Conservation (phyloP, 1,140 invertebrate genomes). For the Drosophila repleta region DNA sequence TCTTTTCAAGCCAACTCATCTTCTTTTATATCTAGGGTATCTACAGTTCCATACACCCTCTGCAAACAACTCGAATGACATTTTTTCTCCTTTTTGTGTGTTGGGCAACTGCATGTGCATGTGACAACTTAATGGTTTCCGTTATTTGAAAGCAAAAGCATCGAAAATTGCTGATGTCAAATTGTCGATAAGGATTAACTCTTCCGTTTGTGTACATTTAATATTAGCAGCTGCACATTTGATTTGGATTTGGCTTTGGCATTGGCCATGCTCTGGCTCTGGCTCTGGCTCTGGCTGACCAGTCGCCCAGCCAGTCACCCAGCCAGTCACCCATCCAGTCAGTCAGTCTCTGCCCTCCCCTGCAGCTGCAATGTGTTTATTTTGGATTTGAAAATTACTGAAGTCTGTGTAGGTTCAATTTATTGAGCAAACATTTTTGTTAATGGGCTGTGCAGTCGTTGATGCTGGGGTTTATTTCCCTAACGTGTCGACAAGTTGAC, state of each 20-base stretch:
- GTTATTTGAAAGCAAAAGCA: constrained; percentile 77
- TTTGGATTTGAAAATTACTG: constrained; percentile 67
- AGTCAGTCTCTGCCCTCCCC: neutral
- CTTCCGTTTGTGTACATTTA: constrained; percentile 76
- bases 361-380: constrained; percentile 52
- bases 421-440: constrained; percentile 62
- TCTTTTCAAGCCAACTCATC: neutral
- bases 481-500: constrained; percentile 33
- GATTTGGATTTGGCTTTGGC: constrained; percentile 49
- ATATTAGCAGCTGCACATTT: constrained; percentile 77
- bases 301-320: neutral
- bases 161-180: constrained; percentile 80
- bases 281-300: neutral
- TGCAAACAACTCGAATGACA: neutral
- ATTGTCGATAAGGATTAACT: constrained; percentile 81
- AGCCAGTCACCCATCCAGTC: too few species aligned
- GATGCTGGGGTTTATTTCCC: constrained; percentile 48
- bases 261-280: neutral
- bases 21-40: neutral
- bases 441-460: constrained; percentile 26
- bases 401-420: constrained; percentile 59
- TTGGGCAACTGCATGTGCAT: constrained; percentile 48
- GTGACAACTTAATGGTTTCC: constrained; percentile 81
- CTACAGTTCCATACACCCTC: neutral
- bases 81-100: constrained; percentile 11